Conservation (phyloP, 2,888 invertebrate genomes). For the Pristionchus entomophagus region DNA sequence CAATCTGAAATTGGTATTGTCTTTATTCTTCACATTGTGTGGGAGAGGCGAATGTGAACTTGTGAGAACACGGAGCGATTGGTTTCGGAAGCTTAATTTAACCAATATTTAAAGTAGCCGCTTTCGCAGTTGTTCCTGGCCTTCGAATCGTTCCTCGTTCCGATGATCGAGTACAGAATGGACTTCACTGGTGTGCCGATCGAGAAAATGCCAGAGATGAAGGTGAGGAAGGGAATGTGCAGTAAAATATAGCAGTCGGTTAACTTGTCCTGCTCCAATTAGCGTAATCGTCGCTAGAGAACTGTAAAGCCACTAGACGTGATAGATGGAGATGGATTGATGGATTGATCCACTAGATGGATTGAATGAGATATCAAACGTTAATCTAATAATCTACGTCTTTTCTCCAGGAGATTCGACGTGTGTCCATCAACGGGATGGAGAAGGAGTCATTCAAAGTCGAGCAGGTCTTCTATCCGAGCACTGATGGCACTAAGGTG, state of each 20-base stretch:
- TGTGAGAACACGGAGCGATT: no score
- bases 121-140: conserved; percentile 84
- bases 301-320: no score
- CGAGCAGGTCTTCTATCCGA: conserved; percentile 91
- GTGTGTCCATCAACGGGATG: conserved; percentile 89
- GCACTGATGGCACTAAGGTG: conserved; percentile 90
- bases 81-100: background rate
- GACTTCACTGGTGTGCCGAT: conserved; percentile 83
- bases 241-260: background rate
- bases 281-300: no score
- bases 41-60: no score
- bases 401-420: conserved; percentile 85
- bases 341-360: no score
- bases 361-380: no score
- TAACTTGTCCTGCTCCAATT: no score
- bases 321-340: background rate
- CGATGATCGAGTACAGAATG: conserved; percentile 89
- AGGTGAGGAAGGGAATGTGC: no score
- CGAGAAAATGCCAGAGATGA: conserved; percentile 76
- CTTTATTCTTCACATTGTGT: no score
- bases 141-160: conserved; percentile 93
- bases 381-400: no score
- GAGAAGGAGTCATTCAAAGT: conserved; percentile 86
- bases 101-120: background rate
- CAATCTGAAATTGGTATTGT: no score